Percentiles rank a stretch among this genome's conserved stretches.
These are phyloP conservation scores for Pseudois nayaur DNA, from an alignment of 2,113 vertebrate genomes.

Conservation along the genomic window DNA sequence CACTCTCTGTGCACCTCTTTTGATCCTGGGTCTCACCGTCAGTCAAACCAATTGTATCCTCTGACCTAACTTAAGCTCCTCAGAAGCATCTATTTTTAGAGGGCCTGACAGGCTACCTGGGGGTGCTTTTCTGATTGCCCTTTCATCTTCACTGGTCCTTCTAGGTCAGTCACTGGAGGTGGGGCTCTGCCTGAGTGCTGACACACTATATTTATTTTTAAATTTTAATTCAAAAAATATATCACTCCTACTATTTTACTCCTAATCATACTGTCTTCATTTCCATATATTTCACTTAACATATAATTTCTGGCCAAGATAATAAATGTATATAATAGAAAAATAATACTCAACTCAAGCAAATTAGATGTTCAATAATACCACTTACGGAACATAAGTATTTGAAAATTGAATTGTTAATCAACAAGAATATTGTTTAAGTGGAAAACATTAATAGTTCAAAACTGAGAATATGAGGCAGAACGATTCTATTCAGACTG, in stretches of 20 bases:
- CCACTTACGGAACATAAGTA: neutral
- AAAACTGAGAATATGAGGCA: conserved; percentile 13
- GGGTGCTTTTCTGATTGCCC: too few species aligned
- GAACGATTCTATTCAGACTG: neutral
- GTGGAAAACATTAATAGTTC: conserved; percentile 16
- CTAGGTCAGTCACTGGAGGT: neutral
- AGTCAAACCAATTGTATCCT: neutral
- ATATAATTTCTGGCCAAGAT: neutral
- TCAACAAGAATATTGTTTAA: conserved; percentile 33
- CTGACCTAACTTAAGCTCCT: neutral
- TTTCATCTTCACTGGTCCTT: neutral
- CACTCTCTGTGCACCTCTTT: neutral
- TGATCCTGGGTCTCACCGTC: neutral
- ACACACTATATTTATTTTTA: neutral
- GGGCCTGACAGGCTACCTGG: neutral
- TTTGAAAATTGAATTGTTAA: conserved; percentile 41
- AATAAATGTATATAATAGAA: neutral
- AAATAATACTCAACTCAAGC: conserved; percentile 22
- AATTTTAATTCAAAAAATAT: neutral
- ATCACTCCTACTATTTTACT: neutral
- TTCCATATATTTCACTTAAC: conserved; percentile 7
- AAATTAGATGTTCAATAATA: conserved; percentile 29
- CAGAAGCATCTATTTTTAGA: neutral
- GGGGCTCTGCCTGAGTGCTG: neutral
- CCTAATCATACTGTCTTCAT: neutral